These are phyloP conservation scores for Cerastoderma edule DNA, from an alignment of 2,888 invertebrate genomes.

Conservation along the genomic window DNA sequence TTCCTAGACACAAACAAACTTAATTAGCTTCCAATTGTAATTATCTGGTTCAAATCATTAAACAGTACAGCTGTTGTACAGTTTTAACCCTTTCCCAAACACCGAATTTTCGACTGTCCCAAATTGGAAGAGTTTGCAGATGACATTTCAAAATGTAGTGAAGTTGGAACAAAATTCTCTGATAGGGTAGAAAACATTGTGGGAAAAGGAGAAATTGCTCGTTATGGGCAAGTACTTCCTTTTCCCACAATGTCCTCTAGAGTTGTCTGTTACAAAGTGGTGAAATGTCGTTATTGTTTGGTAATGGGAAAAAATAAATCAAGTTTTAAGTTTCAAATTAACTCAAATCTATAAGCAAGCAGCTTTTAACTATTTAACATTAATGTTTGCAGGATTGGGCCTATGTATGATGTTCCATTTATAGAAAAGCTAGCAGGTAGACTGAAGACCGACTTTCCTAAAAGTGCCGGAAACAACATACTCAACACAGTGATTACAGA, in stretches of 20 bases:
- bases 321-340: too few species aligned
- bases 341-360: too few species aligned
- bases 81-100: not conserved
- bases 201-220: not conserved
- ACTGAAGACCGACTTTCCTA: constrained; percentile 22
- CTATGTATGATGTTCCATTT: constrained; percentile 51
- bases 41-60: not conserved
- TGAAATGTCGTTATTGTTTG: not conserved
- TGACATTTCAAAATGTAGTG: too few species aligned
- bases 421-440: constrained; percentile 35
- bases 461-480: constrained; percentile 31
- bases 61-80: not conserved
- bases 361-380: not conserved
- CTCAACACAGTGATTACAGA: constrained; percentile 38
- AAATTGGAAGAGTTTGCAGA: too few species aligned
- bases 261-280: not conserved
- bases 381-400: constrained; percentile 50
- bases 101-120: too few species aligned
- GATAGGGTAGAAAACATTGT: too few species aligned
- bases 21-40: too few species aligned
- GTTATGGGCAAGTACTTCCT: not conserved
- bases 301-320: not conserved
- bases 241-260: not conserved
- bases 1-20: too few species aligned
- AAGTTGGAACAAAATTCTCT: too few species aligned